phyloP scores from a whole-genome alignment of 2,113 vertebrate genomes.

The Taurulus bubalis region DNA sequence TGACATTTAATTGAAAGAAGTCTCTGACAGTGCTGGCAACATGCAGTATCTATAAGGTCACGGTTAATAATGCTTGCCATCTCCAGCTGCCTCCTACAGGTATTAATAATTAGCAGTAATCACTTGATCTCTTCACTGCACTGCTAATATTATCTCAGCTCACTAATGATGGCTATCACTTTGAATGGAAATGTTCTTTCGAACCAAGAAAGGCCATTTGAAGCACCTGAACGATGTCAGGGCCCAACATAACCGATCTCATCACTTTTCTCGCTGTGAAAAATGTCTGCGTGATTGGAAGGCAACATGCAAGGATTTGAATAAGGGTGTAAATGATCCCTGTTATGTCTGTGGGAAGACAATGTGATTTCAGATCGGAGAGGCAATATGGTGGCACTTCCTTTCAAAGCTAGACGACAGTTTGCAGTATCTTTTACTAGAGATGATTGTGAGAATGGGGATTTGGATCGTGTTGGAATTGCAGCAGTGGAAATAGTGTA shows the following conservation, averaged over 20 bases:
- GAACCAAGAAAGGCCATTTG: constrained; percentile 26
- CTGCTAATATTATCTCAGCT: constrained; percentile 45
- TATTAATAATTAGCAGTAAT: constrained; percentile 54
- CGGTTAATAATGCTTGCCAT: constrained; percentile 37
- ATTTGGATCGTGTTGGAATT: constrained; percentile 27
- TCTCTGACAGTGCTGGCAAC: neutral
- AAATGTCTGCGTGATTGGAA: constrained; percentile 27
- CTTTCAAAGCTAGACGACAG: constrained; percentile 32
- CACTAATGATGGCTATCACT: constrained; percentile 46
- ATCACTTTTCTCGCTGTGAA: constrained; percentile 6
- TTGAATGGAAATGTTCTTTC: constrained; percentile 2
- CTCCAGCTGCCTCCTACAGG: constrained; percentile 53
- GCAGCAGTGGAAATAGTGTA: neutral
- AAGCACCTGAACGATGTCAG: constrained; percentile 45
- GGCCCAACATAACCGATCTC: constrained; percentile 17
- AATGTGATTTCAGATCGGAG: constrained; percentile 15
- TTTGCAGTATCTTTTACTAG: constrained; percentile 14
- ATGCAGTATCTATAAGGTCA: constrained; percentile 13
- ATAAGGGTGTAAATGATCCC: constrained; percentile 24
- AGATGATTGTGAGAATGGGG: neutral
- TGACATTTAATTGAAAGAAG: constrained; percentile 12
- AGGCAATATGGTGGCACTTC: constrained; percentile 4
- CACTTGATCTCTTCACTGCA: constrained; percentile 23
- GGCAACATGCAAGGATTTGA: constrained; percentile 22
- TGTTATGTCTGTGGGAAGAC: neutral